Evolutionary conservation across 2,113 vertebrate species (phyloP).

Genomic region (Tichodroma muraria): DNA sequence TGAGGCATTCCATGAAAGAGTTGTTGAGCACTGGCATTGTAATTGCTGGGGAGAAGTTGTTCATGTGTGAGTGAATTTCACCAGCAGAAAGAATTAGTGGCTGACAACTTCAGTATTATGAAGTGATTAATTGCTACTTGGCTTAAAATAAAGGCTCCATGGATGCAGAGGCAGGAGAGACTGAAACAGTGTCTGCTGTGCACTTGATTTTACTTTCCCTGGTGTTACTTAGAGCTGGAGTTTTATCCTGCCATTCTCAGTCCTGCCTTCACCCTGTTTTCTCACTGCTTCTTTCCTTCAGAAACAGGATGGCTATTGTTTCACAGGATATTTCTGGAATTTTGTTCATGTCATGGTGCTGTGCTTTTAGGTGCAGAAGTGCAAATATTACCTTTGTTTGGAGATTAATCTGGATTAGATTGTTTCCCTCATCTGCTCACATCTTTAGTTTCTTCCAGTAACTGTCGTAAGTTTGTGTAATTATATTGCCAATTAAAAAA

Average conservation of each 20-base stretch:
- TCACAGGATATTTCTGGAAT: background rate
- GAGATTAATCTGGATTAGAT: background rate
- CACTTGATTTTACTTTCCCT: background rate
- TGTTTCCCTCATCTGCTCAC: background rate
- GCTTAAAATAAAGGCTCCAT: background rate
- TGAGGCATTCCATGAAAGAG: fast-evolving
- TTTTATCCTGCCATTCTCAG: background rate
- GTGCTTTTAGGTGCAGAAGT: background rate
- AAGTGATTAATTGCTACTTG: background rate
- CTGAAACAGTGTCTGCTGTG: background rate
- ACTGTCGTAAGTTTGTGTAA: background rate
- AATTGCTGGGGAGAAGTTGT: background rate
- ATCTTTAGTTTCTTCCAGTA: background rate
- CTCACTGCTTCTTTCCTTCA: background rate
- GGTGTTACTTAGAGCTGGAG: background rate
- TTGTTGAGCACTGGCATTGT: background rate
- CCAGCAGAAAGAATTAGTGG: background rate
- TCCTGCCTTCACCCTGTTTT: background rate
- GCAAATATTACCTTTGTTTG: background rate
- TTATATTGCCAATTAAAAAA: background rate
- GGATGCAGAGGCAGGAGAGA: background rate
- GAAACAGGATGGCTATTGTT: background rate
- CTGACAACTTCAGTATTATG: background rate
- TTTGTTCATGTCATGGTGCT: background rate
- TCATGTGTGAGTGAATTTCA: background rate